A percentile compares a stretch with the other conserved stretches of the same genome.
These are phyloP conservation scores for Thaleichthys pacificus DNA, from an alignment of 2,797 vertebrate species.

Conservation along the genomic window DNA sequence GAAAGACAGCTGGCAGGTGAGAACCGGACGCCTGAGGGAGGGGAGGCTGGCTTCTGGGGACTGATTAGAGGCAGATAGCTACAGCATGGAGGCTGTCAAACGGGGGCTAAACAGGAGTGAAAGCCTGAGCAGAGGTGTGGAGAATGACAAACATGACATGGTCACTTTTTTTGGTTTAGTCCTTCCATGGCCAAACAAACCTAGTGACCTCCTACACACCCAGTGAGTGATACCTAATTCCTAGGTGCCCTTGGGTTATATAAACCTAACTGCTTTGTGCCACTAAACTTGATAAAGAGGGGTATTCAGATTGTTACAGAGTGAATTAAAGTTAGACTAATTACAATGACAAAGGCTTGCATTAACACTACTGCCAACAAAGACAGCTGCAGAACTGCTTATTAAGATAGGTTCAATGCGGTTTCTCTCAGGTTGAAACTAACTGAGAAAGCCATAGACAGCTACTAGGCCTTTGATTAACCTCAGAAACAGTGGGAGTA, in stretches of 20 bases:
- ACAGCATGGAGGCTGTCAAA: slow-evolving; percentile 14
- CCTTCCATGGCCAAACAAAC: too few species aligned
- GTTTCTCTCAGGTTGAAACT: too few species aligned
- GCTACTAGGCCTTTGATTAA: neutral
- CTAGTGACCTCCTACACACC: too few species aligned
- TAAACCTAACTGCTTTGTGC: neutral
- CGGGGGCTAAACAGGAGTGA: slow-evolving; percentile 36
- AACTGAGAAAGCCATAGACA: neutral
- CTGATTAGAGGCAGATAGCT: too few species aligned
- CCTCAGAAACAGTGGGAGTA: neutral
- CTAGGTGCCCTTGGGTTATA: neutral
- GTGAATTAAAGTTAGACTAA: too few species aligned
- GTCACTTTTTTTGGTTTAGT: neutral
- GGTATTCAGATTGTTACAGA: too few species aligned
- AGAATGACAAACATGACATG: slow-evolving; percentile 35
- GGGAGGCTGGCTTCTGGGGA: too few species aligned
- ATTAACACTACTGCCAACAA: too few species aligned
- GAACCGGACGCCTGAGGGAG: slow-evolving; percentile 13
- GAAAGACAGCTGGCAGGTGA: slow-evolving; percentile 44
- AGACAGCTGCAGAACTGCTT: too few species aligned
- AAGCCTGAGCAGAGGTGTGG: slow-evolving; percentile 21
- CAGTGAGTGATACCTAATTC: neutral
- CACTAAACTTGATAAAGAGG: too few species aligned
- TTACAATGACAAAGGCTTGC: too few species aligned
- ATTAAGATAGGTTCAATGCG: too few species aligned